phyloP scores from a whole-genome alignment of 1,140 invertebrate genomes.

The Drosophila willistoni region DNA sequence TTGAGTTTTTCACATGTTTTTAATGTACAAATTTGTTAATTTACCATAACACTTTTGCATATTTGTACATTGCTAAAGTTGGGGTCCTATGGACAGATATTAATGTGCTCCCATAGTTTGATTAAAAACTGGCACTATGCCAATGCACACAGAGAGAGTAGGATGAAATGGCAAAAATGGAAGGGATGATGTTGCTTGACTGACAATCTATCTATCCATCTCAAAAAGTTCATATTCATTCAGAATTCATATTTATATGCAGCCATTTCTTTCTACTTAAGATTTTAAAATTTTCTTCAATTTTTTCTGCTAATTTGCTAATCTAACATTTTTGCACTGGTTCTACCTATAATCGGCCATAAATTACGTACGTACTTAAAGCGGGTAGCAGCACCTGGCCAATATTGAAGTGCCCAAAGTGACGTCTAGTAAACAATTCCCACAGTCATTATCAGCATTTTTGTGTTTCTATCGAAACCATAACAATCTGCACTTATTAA shows the following conservation, averaged over 20 bases:
- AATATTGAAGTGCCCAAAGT: slow-evolving; percentile 23
- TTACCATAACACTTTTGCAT: slow-evolving; percentile 82
- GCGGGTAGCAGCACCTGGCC: slow-evolving; percentile 4
- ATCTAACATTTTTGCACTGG: slow-evolving; percentile 14
- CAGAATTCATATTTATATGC: slow-evolving; percentile 38
- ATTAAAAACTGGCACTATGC: slow-evolving; percentile 73
- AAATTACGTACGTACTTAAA: slow-evolving; percentile 18
- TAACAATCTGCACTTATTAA: not conserved
- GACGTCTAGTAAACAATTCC: slow-evolving; percentile 28
- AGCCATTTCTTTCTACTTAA: not conserved
- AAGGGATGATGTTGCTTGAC: slow-evolving; percentile 15
- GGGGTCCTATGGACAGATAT: slow-evolving; percentile 71
- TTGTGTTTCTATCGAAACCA: not conserved
- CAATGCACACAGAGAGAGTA: slow-evolving; percentile 59
- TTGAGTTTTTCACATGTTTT: slow-evolving; percentile 73
- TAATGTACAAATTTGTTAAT: slow-evolving; percentile 83
- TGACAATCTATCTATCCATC: slow-evolving; percentile 62
- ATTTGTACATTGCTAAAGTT: slow-evolving; percentile 54
- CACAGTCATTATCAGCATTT: slow-evolving; percentile 18
- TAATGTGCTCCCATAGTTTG: slow-evolving; percentile 78
- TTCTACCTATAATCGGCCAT: slow-evolving; percentile 29
- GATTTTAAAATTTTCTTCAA: not conserved
- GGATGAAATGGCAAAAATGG: not conserved
- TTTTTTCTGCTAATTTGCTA: not conserved
- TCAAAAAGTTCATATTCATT: slow-evolving; percentile 49